Evolutionary conservation across 2,888 invertebrate genomes (phyloP).

Genomic region (Heteromyza rotundicornis): DNA sequence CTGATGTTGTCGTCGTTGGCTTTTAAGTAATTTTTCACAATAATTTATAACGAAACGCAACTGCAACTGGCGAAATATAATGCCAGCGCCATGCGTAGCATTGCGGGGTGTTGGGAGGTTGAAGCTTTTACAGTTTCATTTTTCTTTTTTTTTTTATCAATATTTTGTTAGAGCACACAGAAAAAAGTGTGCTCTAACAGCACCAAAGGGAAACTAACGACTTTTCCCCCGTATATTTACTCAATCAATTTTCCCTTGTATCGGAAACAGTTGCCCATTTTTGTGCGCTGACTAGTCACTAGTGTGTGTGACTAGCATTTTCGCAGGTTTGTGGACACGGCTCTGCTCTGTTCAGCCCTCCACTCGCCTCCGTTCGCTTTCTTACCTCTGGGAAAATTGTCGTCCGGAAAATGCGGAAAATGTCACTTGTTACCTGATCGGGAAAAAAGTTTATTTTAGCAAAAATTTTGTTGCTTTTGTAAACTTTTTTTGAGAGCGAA

Average conservation of each 20-base stretch:
- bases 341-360: not conserved
- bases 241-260: constrained; percentile 49
- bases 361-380: constrained; percentile 14
- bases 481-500: too few species aligned
- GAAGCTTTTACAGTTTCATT: not conserved
- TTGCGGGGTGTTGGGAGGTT: too few species aligned
- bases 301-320: constrained; percentile 15
- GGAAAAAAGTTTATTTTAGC: too few species aligned
- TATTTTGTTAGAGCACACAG: not conserved
- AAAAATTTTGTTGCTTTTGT: too few species aligned
- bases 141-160: not conserved
- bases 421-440: not conserved
- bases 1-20: too few species aligned
- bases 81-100: too few species aligned
- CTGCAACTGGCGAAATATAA: too few species aligned
- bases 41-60: not conserved
- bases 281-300: not conserved
- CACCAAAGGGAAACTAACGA: constrained; percentile 52
- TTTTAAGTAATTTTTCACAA: constrained; percentile 9
- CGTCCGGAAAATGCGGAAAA: constrained; percentile 40
- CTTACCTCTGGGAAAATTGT: constrained; percentile 48
- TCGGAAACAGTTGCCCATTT: constrained; percentile 3
- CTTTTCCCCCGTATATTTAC: constrained; percentile 53
- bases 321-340: not conserved
- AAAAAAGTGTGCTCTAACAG: not conserved